These are phyloP conservation scores for Urocynchramus pylzowi DNA, from an alignment of 2,113 vertebrate genomes.

Conservation along the genomic window DNA sequence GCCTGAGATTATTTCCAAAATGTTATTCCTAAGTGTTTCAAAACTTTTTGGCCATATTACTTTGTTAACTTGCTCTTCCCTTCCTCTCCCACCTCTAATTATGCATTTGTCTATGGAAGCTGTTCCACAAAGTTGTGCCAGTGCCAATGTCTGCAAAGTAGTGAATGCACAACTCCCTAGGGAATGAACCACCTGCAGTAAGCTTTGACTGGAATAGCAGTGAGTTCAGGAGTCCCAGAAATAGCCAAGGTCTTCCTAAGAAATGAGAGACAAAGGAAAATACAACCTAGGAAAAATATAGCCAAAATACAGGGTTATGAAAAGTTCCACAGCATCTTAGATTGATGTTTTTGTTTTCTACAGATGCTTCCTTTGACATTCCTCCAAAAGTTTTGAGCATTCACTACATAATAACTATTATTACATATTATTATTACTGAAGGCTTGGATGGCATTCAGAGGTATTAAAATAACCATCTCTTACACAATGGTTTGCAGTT, in stretches of 20 bases:
- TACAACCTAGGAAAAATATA: neutral
- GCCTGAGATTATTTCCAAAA: neutral
- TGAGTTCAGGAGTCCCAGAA: neutral
- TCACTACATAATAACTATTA: neutral
- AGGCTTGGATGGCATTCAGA: neutral
- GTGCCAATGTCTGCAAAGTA: neutral
- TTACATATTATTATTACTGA: neutral
- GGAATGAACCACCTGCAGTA: neutral
- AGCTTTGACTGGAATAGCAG: neutral
- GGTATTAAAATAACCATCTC: neutral
- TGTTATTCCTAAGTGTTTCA: neutral
- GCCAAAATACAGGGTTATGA: neutral
- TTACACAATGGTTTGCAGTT: neutral
- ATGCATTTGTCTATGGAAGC: neutral
- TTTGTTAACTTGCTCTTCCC: neutral
- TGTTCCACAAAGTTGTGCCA: neutral
- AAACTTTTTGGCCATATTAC: neutral
- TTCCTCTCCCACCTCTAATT: neutral
- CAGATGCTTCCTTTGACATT: neutral
- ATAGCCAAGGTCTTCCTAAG: neutral
- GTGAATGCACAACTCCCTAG: neutral
- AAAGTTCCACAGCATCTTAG: neutral
- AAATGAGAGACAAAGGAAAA: neutral
- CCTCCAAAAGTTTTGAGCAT: neutral
- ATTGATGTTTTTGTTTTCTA: neutral